Percentiles rank a stretch among this genome's conserved stretches.
These are phyloP conservation scores for Heliconius ismenius DNA, from an alignment of 2,888 invertebrate genomes.

Conservation along the genomic window DNA sequence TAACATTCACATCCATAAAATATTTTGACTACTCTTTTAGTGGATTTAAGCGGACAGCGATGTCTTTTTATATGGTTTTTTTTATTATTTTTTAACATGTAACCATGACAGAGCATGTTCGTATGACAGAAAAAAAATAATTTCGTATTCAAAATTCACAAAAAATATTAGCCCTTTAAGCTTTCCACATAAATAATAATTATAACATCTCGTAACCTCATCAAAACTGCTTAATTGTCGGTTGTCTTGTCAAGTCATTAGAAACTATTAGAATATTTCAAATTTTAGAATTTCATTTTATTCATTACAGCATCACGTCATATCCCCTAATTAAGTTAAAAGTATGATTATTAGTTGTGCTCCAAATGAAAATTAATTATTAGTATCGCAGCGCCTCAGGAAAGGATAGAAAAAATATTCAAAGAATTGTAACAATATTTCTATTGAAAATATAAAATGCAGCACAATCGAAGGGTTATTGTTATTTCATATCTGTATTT, in stretches of 20 bases:
- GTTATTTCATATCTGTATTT: constrained; percentile 61
- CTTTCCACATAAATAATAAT: constrained; percentile 45
- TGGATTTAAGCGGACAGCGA: constrained; percentile 58
- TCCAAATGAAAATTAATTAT: constrained; percentile 45
- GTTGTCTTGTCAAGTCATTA: constrained; percentile 76
- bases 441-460: constrained; percentile 36
- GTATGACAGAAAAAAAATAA: neutral
- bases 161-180: constrained; percentile 42
- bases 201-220: constrained; percentile 56
- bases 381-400: constrained; percentile 24
- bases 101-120: constrained; percentile 1
- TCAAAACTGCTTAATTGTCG: constrained; percentile 69
- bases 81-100: constrained; percentile 7
- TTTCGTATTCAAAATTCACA: constrained; percentile 12
- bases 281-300: constrained; percentile 59
- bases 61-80: constrained; percentile 31
- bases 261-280: constrained; percentile 77
- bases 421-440: constrained; percentile 34
- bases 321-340: constrained; percentile 72
- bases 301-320: constrained; percentile 59
- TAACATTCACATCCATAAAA: constrained; percentile 77
- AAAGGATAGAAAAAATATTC: constrained; percentile 26
- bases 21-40: constrained; percentile 79
- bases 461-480: constrained; percentile 48
- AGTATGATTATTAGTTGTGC: constrained; percentile 67